Conservation (phyloP, 2,797 vertebrate genomes). For the Gobionotothen gibberifrons region DNA sequence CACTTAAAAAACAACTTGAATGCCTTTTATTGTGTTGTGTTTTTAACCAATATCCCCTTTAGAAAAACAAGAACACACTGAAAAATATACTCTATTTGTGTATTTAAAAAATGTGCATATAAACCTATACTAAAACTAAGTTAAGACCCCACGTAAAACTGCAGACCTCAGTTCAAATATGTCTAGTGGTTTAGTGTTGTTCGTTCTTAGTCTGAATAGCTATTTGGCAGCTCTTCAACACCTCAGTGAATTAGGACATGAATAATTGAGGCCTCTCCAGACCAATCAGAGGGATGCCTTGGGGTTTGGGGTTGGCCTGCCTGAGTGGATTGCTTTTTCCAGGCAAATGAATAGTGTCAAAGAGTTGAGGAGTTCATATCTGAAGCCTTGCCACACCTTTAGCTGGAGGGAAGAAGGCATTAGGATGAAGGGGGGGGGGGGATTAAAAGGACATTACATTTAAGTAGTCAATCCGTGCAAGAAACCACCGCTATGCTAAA, state of each 20-base stretch:
- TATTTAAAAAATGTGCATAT: no score
- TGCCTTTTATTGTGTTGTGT: no score
- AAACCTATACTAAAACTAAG: no score
- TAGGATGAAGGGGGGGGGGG: no score
- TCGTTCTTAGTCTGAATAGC: constrained; percentile 28
- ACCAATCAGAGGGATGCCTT: constrained; percentile 55
- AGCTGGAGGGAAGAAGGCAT: background rate
- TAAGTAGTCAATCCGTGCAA: background rate
- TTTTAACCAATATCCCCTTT: no score
- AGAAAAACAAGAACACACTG: no score
- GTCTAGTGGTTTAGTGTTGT: background rate
- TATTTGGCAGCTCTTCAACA: constrained; percentile 66
- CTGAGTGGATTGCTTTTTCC: constrained; percentile 42
- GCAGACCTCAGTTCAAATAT: background rate
- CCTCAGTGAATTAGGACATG: constrained; percentile 67
- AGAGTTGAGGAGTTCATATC: constrained; percentile 43
- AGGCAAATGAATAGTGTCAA: constrained; percentile 32
- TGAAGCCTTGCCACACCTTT: constrained; percentile 46
- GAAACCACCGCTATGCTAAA: background rate
- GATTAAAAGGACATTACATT: background rate
- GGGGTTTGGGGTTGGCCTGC: constrained; percentile 41
- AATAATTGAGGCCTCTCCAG: constrained; percentile 72
- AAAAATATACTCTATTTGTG: no score
- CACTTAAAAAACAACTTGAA: no score
- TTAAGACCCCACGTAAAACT: background rate